phyloP scores from a whole-genome alignment of 2,888 invertebrate genomes.

The Catocala nupta region DNA sequence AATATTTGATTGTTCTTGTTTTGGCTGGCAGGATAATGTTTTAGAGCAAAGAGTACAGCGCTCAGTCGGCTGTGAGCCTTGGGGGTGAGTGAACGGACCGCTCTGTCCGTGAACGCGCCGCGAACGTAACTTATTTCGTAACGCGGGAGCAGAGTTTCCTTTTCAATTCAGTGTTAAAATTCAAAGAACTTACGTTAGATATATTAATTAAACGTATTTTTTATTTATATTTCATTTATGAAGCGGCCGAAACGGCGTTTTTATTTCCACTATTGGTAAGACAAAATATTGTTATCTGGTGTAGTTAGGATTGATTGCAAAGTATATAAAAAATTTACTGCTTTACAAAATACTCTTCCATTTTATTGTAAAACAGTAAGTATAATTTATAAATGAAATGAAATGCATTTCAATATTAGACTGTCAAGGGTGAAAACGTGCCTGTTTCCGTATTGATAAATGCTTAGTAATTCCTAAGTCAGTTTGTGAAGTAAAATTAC shows the following conservation, averaged over 20 bases:
- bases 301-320: background rate
- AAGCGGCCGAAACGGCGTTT: too few species aligned
- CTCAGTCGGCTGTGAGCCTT: slow-evolving; percentile 82
- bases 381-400: slow-evolving; percentile 8
- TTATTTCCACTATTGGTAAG: too few species aligned
- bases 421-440: background rate
- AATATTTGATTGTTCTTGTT: slow-evolving; percentile 51
- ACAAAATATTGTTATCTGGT: too few species aligned
- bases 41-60: slow-evolving; percentile 66
- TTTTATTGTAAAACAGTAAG: slow-evolving; percentile 7
- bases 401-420: background rate
- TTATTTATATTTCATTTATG: background rate
- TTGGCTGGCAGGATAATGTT: slow-evolving; percentile 62
- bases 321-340: background rate
- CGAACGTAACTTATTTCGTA: slow-evolving; percentile 80
- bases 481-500: slow-evolving; percentile 51
- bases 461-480: slow-evolving; percentile 29
- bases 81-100: slow-evolving; percentile 64
- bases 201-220: background rate
- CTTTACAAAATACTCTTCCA: background rate
- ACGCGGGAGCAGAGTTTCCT: slow-evolving; percentile 42
- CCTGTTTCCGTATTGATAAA: slow-evolving; percentile 30
- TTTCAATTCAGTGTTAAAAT: slow-evolving; percentile 32
- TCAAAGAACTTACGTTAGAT: background rate
- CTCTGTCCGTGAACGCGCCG: slow-evolving; percentile 53